phyloP scores from a whole-genome alignment of 2,113 vertebrate species.

The Girardinichthys multiradiatus region DNA sequence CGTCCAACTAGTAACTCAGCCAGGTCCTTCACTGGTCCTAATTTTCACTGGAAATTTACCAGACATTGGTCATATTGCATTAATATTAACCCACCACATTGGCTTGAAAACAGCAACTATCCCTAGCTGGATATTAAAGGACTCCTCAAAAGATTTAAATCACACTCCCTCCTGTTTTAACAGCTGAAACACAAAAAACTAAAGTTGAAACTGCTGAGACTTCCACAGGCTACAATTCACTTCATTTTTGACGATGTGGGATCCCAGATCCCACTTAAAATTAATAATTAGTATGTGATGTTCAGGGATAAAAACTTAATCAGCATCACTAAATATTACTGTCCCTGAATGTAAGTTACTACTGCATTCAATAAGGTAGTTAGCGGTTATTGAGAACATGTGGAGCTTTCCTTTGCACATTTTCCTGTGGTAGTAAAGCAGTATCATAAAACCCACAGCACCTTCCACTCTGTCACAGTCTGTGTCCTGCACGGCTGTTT shows the following conservation, averaged over 20 bases:
- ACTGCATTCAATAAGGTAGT: not conserved
- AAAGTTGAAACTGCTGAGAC: not conserved
- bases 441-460: not conserved
- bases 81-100: not conserved
- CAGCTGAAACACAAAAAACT: no score
- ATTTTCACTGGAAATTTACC: not conserved
- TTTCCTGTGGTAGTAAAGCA: not conserved
- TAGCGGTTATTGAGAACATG: not conserved
- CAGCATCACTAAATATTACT: no score
- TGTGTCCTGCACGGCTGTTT: conserved; percentile 65
- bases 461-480: conserved; percentile 2
- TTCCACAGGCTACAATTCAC: not conserved
- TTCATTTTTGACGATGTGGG: not conserved
- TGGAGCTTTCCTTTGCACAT: not conserved
- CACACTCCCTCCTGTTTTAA: not conserved
- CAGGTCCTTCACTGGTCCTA: no score
- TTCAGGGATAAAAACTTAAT: not conserved
- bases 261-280: not conserved
- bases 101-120: not conserved
- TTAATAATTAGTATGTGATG: not conserved
- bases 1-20: not conserved
- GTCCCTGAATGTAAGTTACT: not conserved
- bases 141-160: not conserved
- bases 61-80: not conserved
- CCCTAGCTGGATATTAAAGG: not conserved